Conservation (phyloP, 2,113 vertebrate genomes). For the Chiloscyllium plagiosum region DNA sequence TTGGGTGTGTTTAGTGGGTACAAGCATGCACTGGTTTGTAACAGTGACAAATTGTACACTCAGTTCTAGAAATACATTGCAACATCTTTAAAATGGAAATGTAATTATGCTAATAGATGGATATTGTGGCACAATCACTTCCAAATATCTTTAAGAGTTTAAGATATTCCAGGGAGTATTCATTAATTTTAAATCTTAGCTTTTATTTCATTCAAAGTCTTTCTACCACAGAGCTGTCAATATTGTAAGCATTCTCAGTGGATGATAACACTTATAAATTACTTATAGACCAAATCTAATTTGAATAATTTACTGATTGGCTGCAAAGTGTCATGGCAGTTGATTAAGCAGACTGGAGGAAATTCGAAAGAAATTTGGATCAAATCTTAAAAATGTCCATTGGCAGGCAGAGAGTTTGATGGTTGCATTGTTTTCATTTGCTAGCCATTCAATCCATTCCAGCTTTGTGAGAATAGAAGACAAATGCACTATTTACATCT, state of each 20-base stretch:
- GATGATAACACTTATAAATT: slow-evolving; percentile 10
- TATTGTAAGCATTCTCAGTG: slow-evolving; percentile 1
- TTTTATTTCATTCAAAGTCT: slow-evolving; percentile 10
- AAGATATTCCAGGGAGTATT: not conserved
- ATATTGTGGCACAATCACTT: not conserved
- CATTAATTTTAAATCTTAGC: not conserved
- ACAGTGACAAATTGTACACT: not conserved
- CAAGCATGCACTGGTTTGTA: not conserved
- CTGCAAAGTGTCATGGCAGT: not conserved
- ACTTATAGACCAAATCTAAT: not conserved
- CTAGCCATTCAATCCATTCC: not conserved
- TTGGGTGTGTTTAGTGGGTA: not conserved
- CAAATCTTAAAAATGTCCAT: not conserved
- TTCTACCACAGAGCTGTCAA: not conserved
- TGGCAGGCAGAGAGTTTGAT: not conserved
- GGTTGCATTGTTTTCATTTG: not conserved
- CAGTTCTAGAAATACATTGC: slow-evolving; percentile 1
- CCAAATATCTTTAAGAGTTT: not conserved
- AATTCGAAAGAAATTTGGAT: not conserved
- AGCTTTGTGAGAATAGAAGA: not conserved
- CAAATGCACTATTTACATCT: not conserved
- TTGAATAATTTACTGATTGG: slow-evolving; percentile 2
- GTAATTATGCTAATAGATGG: not conserved
- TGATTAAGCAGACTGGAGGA: not conserved
- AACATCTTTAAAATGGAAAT: slow-evolving; percentile 20